Percentiles rank a stretch among this genome's conserved stretches.
Conservation (phyloP, 2,113 vertebrate genomes). For the Zingel zingel region DNA sequence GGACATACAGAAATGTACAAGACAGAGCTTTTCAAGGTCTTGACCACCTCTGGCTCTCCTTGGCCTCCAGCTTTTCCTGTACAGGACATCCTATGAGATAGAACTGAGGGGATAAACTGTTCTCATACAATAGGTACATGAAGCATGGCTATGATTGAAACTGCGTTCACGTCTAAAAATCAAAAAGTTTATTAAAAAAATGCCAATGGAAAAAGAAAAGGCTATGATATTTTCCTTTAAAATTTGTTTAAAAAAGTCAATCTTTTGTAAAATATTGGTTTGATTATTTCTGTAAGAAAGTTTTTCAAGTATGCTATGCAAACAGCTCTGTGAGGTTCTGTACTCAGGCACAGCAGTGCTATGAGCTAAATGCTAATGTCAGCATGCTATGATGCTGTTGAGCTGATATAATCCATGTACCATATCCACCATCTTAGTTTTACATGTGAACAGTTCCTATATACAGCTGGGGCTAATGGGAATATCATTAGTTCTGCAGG, state of each 20-base stretch:
- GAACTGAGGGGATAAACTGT: constrained; percentile 4
- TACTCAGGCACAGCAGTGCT: no score
- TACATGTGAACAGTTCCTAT: not conserved
- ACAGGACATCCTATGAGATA: constrained; percentile 79
- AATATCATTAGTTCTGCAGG: not conserved
- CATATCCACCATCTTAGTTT: not conserved
- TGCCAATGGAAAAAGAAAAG: not conserved
- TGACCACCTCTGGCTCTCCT: constrained; percentile 57
- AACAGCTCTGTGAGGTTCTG: no score
- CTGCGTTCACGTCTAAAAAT: not conserved
- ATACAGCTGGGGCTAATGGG: not conserved
- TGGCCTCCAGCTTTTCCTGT: constrained; percentile 67
- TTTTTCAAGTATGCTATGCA: no score
- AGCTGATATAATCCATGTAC: not conserved
- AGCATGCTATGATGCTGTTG: not conserved
- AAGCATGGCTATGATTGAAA: not conserved
- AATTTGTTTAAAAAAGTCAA: not conserved
- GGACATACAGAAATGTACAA: constrained; percentile 55
- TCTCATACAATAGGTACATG: not conserved
- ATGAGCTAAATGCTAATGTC: not conserved
- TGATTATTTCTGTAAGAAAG: not conserved
- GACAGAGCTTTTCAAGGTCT: constrained; percentile 52
- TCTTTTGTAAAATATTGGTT: not conserved
- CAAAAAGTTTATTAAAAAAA: not conserved
- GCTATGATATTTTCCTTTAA: not conserved